Base-by-base conservation (phyloP, 2,113 vertebrate species). In the Triplophysa dalaica region DNA sequence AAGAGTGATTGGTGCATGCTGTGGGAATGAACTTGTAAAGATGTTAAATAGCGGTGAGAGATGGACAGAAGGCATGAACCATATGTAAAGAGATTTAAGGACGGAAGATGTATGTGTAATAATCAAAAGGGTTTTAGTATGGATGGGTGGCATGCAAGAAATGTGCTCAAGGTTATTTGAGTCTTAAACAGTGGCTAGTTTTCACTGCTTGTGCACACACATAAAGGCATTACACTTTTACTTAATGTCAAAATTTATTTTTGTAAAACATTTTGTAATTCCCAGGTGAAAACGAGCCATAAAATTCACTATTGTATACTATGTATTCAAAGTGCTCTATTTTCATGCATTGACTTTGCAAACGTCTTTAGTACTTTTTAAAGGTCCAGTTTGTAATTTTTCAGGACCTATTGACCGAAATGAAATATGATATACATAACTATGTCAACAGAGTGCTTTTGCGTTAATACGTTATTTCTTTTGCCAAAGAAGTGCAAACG, bases 21-120 rank as follows among this genome's bases (percentile, higher is more conserved):
- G 66, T 69, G 63, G 77, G 76, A 73, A 61, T 33, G 48, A 77
- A 54, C 75, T 54, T 65, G 72, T 63, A 65, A 66, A 77, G 75
- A 77, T 77, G 62, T 77, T 65, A 54, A 77, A 65, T 77, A 65
- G 60, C 43, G 33, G 26, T 52, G 50, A 66, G 75, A 77, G 62
- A 77, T 65, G 62, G 75, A 77, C 75, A 65, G 62, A 45, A 65
- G 62, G 75, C 12, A 26, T 65, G 45, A 13, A 77, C 43, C 75
- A 66, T 64, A 77, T 77, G 75, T 21, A 77, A 65, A 77, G 75
- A 65, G 61, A 66, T 77, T 65, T 8, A 29, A 48, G 45, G 62
- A 16, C 38, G 22, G 75, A 52, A 11, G 45, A 50, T 65, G 75
- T 64, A 54, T 65, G n/a, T 66, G 75, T 77, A 77, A 77, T 65